Evolutionary conservation across 2,888 invertebrate genomes (phyloP).

Genomic region (Eutolmus rufibarbis): DNA sequence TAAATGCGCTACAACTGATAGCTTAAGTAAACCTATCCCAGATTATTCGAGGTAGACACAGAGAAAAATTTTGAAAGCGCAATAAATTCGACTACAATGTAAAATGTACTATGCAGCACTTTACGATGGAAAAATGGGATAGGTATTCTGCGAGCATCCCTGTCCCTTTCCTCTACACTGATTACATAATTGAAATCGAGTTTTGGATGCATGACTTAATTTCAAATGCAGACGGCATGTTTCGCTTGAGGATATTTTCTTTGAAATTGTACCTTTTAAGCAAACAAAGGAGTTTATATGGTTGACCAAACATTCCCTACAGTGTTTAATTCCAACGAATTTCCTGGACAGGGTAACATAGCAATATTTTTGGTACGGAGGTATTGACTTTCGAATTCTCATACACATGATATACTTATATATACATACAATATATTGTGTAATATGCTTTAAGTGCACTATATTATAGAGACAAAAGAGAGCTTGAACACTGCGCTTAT

Average conservation of each 20-base stretch:
- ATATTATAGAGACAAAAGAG: too few species aligned
- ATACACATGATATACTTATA: not conserved
- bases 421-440: too few species aligned
- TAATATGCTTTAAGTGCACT: too few species aligned
- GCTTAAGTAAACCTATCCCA: too few species aligned
- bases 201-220: not conserved
- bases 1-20: too few species aligned
- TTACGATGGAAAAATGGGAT: not conserved
- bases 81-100: too few species aligned
- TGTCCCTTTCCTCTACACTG: not conserved
- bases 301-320: not conserved
- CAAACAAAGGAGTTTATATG: not conserved
- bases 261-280: not conserved
- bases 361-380: not conserved
- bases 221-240: not conserved
- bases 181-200: not conserved
- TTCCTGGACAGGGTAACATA: not conserved
- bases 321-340: not conserved
- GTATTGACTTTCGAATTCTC: not conserved
- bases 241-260: not conserved
- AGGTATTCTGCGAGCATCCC: not conserved
- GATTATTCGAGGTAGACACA: too few species aligned
- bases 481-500: too few species aligned
- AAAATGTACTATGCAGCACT: not conserved
- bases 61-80: too few species aligned